Percentiles rank a stretch among this genome's conserved stretches.
These are phyloP conservation scores for Apodemia zela DNA, from an alignment of 2,888 invertebrate genomes.

Conservation along the genomic window DNA sequence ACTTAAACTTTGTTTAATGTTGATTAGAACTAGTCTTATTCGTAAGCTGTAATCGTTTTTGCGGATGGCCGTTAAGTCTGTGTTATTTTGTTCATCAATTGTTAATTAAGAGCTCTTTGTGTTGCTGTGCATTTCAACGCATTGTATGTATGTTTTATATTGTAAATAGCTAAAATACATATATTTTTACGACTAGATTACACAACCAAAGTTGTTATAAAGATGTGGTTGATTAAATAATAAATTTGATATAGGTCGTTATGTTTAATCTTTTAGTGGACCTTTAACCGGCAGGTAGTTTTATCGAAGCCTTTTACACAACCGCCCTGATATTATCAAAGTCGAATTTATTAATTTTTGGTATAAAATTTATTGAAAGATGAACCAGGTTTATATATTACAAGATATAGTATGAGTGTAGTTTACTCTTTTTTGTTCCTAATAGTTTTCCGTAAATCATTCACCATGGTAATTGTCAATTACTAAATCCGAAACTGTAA, in stretches of 20 bases:
- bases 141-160: constrained; percentile 81
- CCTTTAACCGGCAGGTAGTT: constrained; percentile 57
- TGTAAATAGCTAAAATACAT: constrained; percentile 78
- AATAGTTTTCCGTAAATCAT: constrained; percentile 63
- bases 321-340: constrained; percentile 76
- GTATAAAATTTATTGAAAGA: constrained; percentile 44
- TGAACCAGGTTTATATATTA: constrained; percentile 36
- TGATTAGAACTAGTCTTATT: constrained; percentile 51
- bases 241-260: constrained; percentile 75
- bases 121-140: constrained; percentile 79
- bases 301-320: constrained; percentile 68
- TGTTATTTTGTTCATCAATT: constrained; percentile 75
- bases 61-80: constrained; percentile 70
- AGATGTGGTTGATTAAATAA: constrained; percentile 80
- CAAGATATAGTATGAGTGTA: constrained; percentile 47
- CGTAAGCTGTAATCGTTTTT: constrained; percentile 54
- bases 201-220: constrained; percentile 82
- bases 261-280: constrained; percentile 70
- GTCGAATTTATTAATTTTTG: constrained; percentile 66
- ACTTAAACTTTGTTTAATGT: constrained; percentile 36
- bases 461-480: constrained; percentile 67
- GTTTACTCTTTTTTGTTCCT: constrained; percentile 67
- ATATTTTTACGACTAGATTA: constrained; percentile 81
- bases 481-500: constrained; percentile 57
- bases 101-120: constrained; percentile 71